phyloP scores from a whole-genome alignment of 2,113 vertebrate genomes.

The Mastomys natalensis region DNA sequence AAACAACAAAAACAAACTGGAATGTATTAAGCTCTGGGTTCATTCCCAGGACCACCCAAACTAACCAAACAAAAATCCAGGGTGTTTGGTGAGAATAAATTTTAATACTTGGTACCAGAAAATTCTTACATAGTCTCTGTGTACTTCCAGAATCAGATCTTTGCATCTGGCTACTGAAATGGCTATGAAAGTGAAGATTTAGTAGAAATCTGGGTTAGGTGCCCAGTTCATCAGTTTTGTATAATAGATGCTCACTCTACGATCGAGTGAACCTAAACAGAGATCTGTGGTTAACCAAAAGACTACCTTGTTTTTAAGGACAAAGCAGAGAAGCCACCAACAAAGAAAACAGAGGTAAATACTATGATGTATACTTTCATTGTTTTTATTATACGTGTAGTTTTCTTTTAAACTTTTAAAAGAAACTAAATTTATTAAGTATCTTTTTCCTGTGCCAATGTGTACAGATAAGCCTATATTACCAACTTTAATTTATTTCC shows the following conservation, averaged over 20 bases:
- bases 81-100: slow-evolving; percentile 19
- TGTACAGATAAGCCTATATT: too few relatives aligned
- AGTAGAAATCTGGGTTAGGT: neutral
- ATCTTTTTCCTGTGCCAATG: neutral
- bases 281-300: slow-evolving; percentile 6
- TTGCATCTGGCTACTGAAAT: neutral
- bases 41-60: neutral
- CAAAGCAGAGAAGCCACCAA: slow-evolving; percentile 76
- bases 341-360: slow-evolving; percentile 82
- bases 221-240: neutral
- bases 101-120: neutral
- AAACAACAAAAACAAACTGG: neutral
- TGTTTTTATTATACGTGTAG: neutral
- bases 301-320: slow-evolving; percentile 78
- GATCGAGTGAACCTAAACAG: neutral
- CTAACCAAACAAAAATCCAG: neutral
- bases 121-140: neutral
- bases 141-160: neutral
- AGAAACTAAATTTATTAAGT: neutral
- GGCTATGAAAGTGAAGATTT: neutral
- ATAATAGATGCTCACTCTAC: neutral
- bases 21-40: neutral
- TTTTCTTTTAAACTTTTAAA: slow-evolving; percentile 28
- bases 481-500: neutral
- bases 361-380: neutral